Evolutionary conservation across 2,113 vertebrate species (phyloP).

Genomic region (Syrmaticus mikado): DNA sequence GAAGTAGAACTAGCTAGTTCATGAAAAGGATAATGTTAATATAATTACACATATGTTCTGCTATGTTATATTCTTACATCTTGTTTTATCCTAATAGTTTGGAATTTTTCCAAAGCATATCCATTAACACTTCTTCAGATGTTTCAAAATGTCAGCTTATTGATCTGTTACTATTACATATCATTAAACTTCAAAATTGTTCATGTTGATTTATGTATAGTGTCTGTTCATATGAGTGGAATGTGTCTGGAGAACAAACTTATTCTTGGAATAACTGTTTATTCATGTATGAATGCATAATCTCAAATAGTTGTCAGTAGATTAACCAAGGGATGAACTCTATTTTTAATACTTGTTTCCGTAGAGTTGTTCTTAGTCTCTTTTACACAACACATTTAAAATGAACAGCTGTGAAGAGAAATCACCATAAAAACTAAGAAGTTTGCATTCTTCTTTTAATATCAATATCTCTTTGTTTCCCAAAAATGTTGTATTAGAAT

Average conservation of each 20-base stretch:
- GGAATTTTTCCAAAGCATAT: background rate
- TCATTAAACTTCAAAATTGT: background rate
- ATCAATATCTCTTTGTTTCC: background rate
- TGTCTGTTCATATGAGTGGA: background rate
- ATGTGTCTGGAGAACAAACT: background rate
- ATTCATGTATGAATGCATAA: background rate
- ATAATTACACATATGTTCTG: background rate
- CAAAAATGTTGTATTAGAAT: background rate
- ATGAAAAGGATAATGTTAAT: background rate
- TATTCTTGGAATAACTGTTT: background rate
- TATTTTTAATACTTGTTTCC: background rate
- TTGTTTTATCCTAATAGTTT: background rate
- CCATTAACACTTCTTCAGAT: background rate
- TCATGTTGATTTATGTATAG: background rate
- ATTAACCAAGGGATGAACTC: background rate
- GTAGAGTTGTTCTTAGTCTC: background rate
- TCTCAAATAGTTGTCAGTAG: background rate
- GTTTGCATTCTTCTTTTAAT: background rate
- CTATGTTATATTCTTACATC: background rate
- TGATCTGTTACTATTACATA: background rate
- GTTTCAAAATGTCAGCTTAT: background rate
- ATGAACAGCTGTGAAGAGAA: background rate
- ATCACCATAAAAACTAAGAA: background rate
- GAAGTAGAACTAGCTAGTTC: background rate
- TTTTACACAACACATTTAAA: background rate